These are phyloP conservation scores for Drosophila atripex DNA, from an alignment of 2,888 invertebrate species.

Conservation along the genomic window DNA sequence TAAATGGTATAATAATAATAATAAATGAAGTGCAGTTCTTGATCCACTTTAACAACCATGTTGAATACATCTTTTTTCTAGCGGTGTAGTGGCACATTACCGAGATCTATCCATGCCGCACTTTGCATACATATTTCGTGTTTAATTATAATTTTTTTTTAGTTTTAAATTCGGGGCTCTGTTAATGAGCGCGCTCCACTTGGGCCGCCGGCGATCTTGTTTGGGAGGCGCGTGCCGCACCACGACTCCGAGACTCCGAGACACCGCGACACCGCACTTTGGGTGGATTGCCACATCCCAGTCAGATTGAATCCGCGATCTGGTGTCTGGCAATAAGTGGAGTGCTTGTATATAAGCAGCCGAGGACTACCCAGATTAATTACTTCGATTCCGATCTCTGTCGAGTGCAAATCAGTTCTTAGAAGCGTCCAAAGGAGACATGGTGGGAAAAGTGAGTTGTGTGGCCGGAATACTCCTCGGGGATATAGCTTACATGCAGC, in stretches of 20 bases:
- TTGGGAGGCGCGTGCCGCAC: conserved; percentile 43
- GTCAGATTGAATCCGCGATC: conserved; percentile 41
- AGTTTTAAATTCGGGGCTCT: conserved; percentile 41
- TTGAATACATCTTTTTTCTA: too few species aligned
- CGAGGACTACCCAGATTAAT: conserved; percentile 68
- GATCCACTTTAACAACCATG: too few species aligned
- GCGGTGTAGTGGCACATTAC: neutral
- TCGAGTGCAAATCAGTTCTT: conserved; percentile 63
- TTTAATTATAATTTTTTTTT: conserved; percentile 57
- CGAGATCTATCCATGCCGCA: conserved; percentile 35
- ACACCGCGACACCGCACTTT: conserved; percentile 9
- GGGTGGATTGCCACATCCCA: conserved; percentile 39
- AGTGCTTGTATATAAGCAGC: conserved; percentile 60
- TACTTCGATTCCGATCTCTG: conserved; percentile 62
- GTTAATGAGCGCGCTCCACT: conserved; percentile 64
- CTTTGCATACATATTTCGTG: conserved; percentile 63
- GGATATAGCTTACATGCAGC: neutral
- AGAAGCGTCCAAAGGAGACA: conserved; percentile 15
- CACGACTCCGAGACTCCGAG: neutral
- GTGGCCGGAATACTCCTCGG: neutral
- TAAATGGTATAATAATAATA: too few species aligned
- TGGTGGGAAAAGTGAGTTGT: conserved; percentile 65
- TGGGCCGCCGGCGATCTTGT: conserved; percentile 34
- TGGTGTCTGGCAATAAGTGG: conserved; percentile 4
- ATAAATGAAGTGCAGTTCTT: too few species aligned